Base-by-base conservation (phyloP, 1,140 invertebrate genomes). In the Globodera ellingtonae region DNA sequence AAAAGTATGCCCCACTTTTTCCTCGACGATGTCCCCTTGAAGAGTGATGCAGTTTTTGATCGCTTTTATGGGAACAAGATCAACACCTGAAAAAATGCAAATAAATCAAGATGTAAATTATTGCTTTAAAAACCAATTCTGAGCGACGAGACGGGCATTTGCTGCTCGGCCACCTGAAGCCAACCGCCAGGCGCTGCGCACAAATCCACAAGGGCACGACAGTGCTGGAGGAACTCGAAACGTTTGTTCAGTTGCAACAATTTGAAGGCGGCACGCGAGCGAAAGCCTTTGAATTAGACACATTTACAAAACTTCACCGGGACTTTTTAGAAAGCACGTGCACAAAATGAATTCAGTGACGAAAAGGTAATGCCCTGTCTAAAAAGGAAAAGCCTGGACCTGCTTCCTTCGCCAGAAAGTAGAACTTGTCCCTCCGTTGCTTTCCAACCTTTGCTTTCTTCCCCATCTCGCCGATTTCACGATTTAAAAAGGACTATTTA, bases 101-200 rank as follows among this genome's bases (percentile, higher is more conserved):
- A 9, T 50, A 13, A 15, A 59, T 35, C 44, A 21, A 44, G 24
- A 77, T 71, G 24, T 35, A 65, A 76, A 65, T 50, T 35, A 44
- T 67, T 73, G 10, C 15, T 62, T 6, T 13, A 70, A 88, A 87
- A 90, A 91, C 93, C 93, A 75, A 99, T 92, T 6, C 98, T 94
- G 66, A 98, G 91, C 88, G 95, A 97, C 0, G 96, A 98, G 0
- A 98, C 92, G 0, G 97, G 97, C 95, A 98, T 98, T 90, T 97
- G 95, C 89, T 98, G 93, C 87, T 94, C 93, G 66, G 96, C 97
- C n/a, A 99, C 97, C 91, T 99, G 98, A 93, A 99, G 95, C 98
- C 98, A 99, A 86, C 98, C 97, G 90, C 98, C 98, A 8, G 98
- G 98, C 8, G 98, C 98, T 24, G 98, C 98, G 91, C 98, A 99